Percentiles rank a stretch among this genome's conserved stretches.
Evolutionary conservation across 2,888 invertebrate genomes (phyloP).

Genomic region (Piscicola geometra): DNA sequence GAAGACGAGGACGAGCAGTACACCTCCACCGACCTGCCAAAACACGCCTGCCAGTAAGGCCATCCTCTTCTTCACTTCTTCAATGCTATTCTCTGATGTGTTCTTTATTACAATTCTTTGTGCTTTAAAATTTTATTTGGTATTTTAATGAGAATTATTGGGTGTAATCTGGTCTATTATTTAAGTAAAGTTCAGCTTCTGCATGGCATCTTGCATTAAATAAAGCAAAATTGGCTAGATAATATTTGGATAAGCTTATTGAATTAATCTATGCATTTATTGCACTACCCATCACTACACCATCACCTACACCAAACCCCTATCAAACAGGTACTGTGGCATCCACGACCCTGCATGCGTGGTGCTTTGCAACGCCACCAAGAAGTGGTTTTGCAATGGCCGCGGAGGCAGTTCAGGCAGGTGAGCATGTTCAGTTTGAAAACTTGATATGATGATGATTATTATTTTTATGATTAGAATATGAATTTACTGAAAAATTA

Average conservation of each 20-base stretch:
- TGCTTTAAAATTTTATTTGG: neutral
- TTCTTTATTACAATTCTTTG: neutral
- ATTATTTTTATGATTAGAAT: neutral
- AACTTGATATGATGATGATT: constrained; percentile 6
- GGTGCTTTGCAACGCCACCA: constrained; percentile 95
- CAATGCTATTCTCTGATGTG: neutral
- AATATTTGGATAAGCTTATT: too few species aligned
- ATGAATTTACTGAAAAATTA: neutral
- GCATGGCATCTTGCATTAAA: too few species aligned
- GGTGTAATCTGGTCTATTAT: too few species aligned
- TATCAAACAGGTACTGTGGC: constrained; percentile 79
- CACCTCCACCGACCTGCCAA: constrained; percentile 78
- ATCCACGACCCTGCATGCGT: constrained; percentile 95
- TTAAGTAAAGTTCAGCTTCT: too few species aligned
- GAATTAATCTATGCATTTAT: too few species aligned
- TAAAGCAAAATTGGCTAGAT: too few species aligned
- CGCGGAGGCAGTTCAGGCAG: constrained; percentile 89
- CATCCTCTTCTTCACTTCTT: neutral
- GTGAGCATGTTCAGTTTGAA: constrained; percentile 47
- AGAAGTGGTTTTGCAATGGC: constrained; percentile 99
- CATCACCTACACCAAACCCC: too few species aligned
- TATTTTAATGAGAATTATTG: neutral
- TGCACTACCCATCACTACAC: too few species aligned
- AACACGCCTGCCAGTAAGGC: constrained; percentile 75
- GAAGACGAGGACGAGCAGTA: constrained; percentile 84